Conservation (phyloP, 2,113 vertebrate species). For the Triplophysa siluroides region DNA sequence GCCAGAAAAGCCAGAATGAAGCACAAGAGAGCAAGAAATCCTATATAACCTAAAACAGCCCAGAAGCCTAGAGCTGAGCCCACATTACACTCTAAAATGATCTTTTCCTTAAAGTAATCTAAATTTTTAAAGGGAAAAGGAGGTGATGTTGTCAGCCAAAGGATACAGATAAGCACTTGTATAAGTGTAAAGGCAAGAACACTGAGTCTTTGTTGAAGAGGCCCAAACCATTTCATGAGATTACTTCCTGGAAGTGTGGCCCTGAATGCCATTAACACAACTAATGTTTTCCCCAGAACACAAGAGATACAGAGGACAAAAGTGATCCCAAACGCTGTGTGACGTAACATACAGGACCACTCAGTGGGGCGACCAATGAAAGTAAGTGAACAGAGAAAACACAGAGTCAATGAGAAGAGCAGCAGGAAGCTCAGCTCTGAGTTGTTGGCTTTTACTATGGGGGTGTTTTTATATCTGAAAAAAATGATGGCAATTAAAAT, state of each 20-base stretch:
- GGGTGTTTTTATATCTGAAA: conserved; percentile 63
- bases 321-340: neutral
- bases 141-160: conserved; percentile 67
- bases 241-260: conserved; percentile 60
- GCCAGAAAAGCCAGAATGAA: conserved; percentile 73
- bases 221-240: conserved; percentile 1
- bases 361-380: neutral
- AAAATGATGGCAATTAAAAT: conserved; percentile 61
- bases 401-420: conserved; percentile 67
- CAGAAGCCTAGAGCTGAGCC: conserved; percentile 71
- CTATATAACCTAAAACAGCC: conserved; percentile 72
- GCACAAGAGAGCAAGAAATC: conserved; percentile 69
- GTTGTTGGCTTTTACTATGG: conserved; percentile 55
- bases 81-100: conserved; percentile 69
- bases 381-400: conserved; percentile 61
- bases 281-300: neutral
- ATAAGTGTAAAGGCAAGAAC: conserved; percentile 68
- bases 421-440: conserved; percentile 70
- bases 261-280: neutral
- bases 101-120: conserved; percentile 63
- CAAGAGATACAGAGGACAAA: neutral
- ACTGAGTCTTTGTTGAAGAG: conserved; percentile 41
- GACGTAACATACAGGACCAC: neutral
- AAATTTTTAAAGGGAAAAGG: conserved; percentile 62
- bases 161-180: conserved; percentile 67